phyloP scores from a whole-genome alignment of 2,113 vertebrate species.

The Procavia capensis region DNA sequence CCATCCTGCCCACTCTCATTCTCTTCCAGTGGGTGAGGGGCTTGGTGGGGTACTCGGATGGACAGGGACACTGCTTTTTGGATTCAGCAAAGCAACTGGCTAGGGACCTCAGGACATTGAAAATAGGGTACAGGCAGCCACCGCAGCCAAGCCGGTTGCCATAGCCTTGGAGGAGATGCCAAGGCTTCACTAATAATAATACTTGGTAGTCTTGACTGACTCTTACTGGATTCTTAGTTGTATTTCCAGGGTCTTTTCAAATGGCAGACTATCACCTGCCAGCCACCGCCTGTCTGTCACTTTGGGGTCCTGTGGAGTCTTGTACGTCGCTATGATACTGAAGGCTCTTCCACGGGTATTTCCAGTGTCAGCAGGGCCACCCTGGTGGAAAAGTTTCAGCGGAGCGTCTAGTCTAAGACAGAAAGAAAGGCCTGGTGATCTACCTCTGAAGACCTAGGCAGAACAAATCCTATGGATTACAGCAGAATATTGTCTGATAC shows the following conservation, averaged over 20 bases:
- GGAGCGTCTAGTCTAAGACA: background rate
- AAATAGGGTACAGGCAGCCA: background rate
- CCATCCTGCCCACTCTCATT: background rate
- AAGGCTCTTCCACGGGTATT: background rate
- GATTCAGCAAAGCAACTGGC: background rate
- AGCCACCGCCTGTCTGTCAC: background rate
- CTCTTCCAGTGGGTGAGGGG: too few species aligned
- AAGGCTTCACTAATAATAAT: rapidly evolving
- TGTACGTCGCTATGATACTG: background rate
- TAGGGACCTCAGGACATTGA: background rate
- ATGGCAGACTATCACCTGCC: background rate
- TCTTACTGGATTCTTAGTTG: background rate
- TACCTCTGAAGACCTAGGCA: background rate
- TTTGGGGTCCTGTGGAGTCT: background rate
- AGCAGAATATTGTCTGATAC: background rate
- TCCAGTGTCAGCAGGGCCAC: background rate
- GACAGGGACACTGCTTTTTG: background rate
- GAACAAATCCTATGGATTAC: background rate
- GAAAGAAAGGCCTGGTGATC: background rate
- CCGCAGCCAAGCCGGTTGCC: rapidly evolving
- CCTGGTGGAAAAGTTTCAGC: background rate
- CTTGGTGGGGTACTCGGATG: background rate
- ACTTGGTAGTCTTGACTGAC: background rate
- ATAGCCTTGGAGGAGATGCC: rapidly evolving
- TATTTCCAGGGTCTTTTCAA: background rate